phyloP scores from a whole-genome alignment of 2,888 invertebrate species.

The Lamellibrachia columna region DNA sequence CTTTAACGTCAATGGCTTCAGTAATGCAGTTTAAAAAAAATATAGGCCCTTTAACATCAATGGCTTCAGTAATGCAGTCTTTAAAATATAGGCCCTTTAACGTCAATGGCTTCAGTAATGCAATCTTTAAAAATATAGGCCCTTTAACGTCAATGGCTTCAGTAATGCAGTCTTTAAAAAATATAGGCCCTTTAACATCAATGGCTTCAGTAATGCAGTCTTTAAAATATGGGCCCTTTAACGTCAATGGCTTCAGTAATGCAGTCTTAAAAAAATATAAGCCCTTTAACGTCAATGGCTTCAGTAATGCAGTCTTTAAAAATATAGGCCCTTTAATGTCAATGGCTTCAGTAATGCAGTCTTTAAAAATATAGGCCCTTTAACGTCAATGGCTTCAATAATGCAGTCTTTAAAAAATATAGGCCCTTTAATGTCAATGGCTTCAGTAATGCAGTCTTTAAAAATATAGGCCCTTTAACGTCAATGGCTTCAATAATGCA shows the following conservation, averaged over 20 bases:
- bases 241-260: neutral
- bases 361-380: neutral
- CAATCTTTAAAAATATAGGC: too few species aligned
- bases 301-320: neutral
- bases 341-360: neutral
- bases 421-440: too few species aligned
- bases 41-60: too few species aligned
- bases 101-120: too few species aligned
- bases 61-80: too few species aligned
- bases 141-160: too few species aligned
- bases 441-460: too few species aligned
- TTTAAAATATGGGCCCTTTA: neutral
- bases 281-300: neutral
- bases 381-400: neutral
- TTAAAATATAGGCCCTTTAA: too few species aligned
- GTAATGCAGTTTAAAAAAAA: too few species aligned
- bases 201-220: neutral
- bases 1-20: neutral
- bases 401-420: too few species aligned
- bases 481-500: too few species aligned
- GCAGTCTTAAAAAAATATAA: neutral
- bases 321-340: neutral
- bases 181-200: neutral
- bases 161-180: neutral
- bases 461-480: too few species aligned